Percentiles rank a stretch among this genome's conserved stretches.
These are phyloP conservation scores for Drosophila willistoni DNA, from an alignment of 1,140 invertebrate genomes.

Conservation along the genomic window DNA sequence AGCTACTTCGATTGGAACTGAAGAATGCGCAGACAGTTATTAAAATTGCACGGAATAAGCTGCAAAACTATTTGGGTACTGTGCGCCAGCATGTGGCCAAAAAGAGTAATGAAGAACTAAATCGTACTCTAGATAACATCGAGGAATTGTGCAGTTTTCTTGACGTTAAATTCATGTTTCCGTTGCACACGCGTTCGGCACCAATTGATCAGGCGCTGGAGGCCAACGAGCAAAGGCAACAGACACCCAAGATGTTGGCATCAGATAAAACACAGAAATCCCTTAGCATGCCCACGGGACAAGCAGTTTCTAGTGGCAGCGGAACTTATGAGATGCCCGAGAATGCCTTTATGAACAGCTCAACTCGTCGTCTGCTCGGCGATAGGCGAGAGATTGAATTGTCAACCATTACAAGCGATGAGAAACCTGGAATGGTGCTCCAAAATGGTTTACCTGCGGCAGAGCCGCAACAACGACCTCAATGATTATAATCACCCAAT, in stretches of 20 bases:
- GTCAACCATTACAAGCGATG: slow-evolving; percentile 69
- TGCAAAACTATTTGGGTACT: slow-evolving; percentile 77
- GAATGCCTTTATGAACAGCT: slow-evolving; percentile 71
- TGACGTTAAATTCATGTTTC: slow-evolving; percentile 71
- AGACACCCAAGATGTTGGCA: slow-evolving; percentile 2
- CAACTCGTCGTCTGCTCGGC: slow-evolving; percentile 64
- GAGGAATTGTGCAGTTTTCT: slow-evolving; percentile 82
- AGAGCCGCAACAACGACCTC: slow-evolving; percentile 62
- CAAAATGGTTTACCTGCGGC: slow-evolving; percentile 68
- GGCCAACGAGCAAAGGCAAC: slow-evolving; percentile 73
- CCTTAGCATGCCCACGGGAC: background rate
- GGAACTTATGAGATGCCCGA: slow-evolving; percentile 65
- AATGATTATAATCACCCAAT: slow-evolving; percentile 20
- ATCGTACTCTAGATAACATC: slow-evolving; percentile 82
- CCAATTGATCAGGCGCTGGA: slow-evolving; percentile 80
- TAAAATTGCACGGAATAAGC: slow-evolving; percentile 78
- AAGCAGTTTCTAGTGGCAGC: background rate
- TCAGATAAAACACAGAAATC: background rate
- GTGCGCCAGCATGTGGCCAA: slow-evolving; percentile 73
- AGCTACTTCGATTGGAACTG: slow-evolving; percentile 79
- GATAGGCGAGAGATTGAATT: slow-evolving; percentile 70
- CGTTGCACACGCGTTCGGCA: slow-evolving; percentile 50
- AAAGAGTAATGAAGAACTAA: slow-evolving; percentile 66
- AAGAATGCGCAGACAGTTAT: slow-evolving; percentile 83
- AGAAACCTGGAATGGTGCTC: slow-evolving; percentile 54